A percentile compares a stretch with the other conserved stretches of the same genome.
Evolutionary conservation across 2,113 vertebrate genomes (phyloP).

Genomic region (Sylvietta virens): DNA sequence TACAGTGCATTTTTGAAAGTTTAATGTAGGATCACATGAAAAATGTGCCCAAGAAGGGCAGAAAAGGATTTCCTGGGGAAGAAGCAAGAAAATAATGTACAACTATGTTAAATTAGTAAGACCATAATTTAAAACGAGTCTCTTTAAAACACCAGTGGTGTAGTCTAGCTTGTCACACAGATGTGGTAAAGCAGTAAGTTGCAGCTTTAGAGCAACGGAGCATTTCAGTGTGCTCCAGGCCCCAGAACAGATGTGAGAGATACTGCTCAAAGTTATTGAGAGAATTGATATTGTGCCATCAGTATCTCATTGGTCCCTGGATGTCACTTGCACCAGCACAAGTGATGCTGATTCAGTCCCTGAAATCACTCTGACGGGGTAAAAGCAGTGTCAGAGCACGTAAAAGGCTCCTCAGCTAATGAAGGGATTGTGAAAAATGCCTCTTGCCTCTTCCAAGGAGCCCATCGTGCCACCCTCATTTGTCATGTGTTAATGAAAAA

Average conservation of each 20-base stretch:
- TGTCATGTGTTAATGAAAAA: neutral
- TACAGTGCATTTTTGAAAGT: fast-evolving
- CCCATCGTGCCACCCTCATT: neutral
- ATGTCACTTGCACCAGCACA: fast-evolving
- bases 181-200: neutral
- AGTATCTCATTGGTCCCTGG: neutral
- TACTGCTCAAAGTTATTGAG: neutral
- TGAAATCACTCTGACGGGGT: fast-evolving
- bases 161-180: neutral
- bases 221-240: neutral
- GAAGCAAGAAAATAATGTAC: neutral
- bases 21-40: fast-evolving
- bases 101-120: neutral
- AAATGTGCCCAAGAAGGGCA: neutral
- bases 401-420: neutral
- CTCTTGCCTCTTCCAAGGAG: neutral
- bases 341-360: neutral
- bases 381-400: neutral
- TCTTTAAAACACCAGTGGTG: neutral
- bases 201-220: neutral
- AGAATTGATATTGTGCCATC: neutral
- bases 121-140: neutral
- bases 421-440: neutral
- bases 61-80: neutral
- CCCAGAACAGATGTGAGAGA: neutral